phyloP scores from a whole-genome alignment of 2,797 vertebrate species.

The Rhyacichthys aspro region DNA sequence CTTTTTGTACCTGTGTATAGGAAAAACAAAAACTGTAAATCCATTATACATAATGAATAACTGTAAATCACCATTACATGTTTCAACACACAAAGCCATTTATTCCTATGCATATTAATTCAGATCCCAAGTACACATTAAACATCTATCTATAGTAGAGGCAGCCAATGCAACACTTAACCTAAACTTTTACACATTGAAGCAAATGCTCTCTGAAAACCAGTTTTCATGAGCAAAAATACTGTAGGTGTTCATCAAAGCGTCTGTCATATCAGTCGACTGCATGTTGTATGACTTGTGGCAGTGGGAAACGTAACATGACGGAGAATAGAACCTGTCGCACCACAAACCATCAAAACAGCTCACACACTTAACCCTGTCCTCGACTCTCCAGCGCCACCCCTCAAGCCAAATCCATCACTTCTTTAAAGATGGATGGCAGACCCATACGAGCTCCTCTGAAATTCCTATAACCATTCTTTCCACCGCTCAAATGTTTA shows the following conservation, averaged over 20 bases:
- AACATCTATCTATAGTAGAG: too few species aligned
- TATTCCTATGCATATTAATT: conserved; percentile 10
- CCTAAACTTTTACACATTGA: too few species aligned
- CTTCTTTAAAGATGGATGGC: conserved; percentile 20
- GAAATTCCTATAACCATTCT: conserved; percentile 34
- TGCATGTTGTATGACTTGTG: conserved; percentile 13
- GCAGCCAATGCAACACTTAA: too few species aligned
- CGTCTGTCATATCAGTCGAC: too few species aligned
- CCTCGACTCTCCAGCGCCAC: conserved; percentile 22
- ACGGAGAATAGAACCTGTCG: conserved; percentile 9
- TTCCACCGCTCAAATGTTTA: conserved; percentile 26
- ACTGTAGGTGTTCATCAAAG: conserved; percentile 16
- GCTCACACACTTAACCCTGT: neutral
- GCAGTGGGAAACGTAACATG: neutral
- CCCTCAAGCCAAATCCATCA: conserved; percentile 35
- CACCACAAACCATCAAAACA: conserved; percentile 12
- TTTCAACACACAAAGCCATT: too few species aligned
- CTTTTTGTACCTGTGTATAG: too few species aligned
- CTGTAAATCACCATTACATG: too few species aligned
- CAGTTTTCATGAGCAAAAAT: neutral
- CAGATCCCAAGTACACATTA: conserved; percentile 8
- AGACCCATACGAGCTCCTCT: conserved; percentile 19
- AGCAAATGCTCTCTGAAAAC: neutral
- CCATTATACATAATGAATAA: too few species aligned
- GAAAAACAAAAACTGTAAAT: too few species aligned